Evolutionary conservation across 2,113 vertebrate genomes (phyloP), one percentile per base, ranked within the genome.

Genomic region (Paraplagusia blochii): DNA sequence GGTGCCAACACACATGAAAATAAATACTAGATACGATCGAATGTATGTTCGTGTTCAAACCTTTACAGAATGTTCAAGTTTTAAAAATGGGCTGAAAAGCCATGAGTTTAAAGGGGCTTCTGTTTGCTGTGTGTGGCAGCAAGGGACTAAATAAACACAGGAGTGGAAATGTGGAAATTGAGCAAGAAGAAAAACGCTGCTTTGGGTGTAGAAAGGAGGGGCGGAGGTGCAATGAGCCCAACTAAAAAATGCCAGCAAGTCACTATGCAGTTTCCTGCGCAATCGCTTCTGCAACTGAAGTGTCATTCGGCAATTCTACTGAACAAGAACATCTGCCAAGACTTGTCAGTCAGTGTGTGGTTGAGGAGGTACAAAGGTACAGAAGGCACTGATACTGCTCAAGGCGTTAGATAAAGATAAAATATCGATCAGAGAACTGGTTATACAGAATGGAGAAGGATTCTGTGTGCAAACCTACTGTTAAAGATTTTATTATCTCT

Each of bases 301-400:
- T 47, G 53, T 85, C 79, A 75, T 70, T 86, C 76, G 75, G 36
- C 55, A 67, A 61, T 17, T 81, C 56, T 58, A 60, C 63, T 73
- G 55, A 22, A 61, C 43, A 22, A 4, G 8, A 69, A 65, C 73
- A 72, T 60, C 64, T 66, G 72, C 38, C 51, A 13, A 3, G 46
- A 1, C 69, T 33, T 1, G 9, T 69, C 57, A 62, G 59, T 64
- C 70, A 60, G 33, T 62, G 46, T 54, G 7, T 48, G 40, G 38
- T 16, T 2, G 5, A 6, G 51, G 13, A 39, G 29, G 39, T 48
- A 65, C 59, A 56, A 42, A 55, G 66, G 66, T 47, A 38, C 7
- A 0, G 7, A 13, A 35, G 7, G n/a, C 53, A 53, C 34, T 17
- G 35, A 69, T 51, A 61, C 58, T 60, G 44, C 40, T 43, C 1